A percentile compares a stretch with the other conserved stretches of the same genome.
phyloP scores from a whole-genome alignment of 2,113 vertebrate species.

The Salminus brasiliensis region DNA sequence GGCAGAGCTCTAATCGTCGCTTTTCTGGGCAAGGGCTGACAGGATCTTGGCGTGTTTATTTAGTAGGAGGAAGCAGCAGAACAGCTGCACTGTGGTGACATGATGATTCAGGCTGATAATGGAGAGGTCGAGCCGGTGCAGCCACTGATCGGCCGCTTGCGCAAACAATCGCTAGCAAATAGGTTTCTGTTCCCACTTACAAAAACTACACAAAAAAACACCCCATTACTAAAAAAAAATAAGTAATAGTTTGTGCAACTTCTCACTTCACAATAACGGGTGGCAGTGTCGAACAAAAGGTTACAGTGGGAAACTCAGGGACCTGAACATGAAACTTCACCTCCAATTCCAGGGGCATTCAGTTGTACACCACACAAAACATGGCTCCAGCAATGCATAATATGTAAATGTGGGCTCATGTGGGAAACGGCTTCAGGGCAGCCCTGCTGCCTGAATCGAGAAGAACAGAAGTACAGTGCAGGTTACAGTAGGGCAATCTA shows the following conservation, averaged over 20 bases:
- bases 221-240: not conserved
- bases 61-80: constrained; percentile 38
- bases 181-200: constrained; percentile 30
- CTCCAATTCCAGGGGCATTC: constrained; percentile 6
- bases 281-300: not conserved
- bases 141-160: constrained; percentile 24
- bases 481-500: not conserved
- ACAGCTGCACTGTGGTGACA: constrained; percentile 49
- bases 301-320: not conserved
- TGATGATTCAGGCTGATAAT: constrained; percentile 44
- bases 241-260: not conserved
- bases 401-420: constrained; percentile 1
- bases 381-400: not conserved
- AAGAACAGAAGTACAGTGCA: not conserved
- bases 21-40: constrained; percentile 23
- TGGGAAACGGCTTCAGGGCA: constrained; percentile 12
- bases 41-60: constrained; percentile 43
- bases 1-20: constrained; percentile 33
- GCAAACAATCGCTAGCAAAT: constrained; percentile 42
- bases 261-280: not conserved
- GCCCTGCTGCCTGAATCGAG: not conserved
- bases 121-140: constrained; percentile 26
- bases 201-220: not conserved
- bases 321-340: constrained; percentile 25
- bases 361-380: not conserved